These are phyloP conservation scores for Zaprionus bogoriensis DNA, from an alignment of 2,888 invertebrate species.

Conservation along the genomic window DNA sequence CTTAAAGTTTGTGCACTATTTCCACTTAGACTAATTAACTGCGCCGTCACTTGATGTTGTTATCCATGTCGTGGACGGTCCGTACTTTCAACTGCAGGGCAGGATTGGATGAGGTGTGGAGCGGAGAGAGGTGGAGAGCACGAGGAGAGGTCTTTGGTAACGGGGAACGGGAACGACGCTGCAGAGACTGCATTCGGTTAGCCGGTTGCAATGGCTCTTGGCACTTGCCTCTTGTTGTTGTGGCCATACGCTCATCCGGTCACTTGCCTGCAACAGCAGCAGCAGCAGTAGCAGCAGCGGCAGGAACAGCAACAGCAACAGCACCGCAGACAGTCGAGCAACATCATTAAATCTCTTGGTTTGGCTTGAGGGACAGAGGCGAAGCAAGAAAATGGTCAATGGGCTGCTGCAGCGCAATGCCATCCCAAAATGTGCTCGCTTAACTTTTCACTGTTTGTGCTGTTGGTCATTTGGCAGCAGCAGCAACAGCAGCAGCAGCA, in stretches of 20 bases:
- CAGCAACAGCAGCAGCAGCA: conserved; percentile 9
- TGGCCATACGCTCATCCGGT: conserved; percentile 54
- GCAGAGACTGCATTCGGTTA: neutral
- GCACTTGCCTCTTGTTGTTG: conserved; percentile 46
- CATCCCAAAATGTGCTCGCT: conserved; percentile 54
- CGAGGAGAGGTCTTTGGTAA: neutral
- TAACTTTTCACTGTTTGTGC: conserved; percentile 63
- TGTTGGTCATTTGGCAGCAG: conserved; percentile 31
- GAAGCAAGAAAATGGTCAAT: neutral
- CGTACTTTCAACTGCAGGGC: conserved; percentile 5
- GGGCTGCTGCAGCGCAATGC: neutral
- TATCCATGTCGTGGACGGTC: conserved; percentile 37
- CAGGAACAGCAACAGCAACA: conserved; percentile 16
- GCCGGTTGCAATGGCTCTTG: neutral
- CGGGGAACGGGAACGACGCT: neutral
- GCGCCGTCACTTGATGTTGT: conserved; percentile 71
- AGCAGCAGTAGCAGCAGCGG: neutral
- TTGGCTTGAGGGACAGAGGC: conserved; percentile 9
- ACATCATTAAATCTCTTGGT: conserved; percentile 66
- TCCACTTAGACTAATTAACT: conserved; percentile 78
- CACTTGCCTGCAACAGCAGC: conserved; percentile 21
- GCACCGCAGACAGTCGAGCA: conserved; percentile 56
- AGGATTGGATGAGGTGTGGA: neutral
- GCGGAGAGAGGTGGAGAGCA: neutral
- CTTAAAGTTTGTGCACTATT: conserved; percentile 74